Conservation (phyloP, 1,140 invertebrate species). For the Drosophila nannoptera region DNA sequence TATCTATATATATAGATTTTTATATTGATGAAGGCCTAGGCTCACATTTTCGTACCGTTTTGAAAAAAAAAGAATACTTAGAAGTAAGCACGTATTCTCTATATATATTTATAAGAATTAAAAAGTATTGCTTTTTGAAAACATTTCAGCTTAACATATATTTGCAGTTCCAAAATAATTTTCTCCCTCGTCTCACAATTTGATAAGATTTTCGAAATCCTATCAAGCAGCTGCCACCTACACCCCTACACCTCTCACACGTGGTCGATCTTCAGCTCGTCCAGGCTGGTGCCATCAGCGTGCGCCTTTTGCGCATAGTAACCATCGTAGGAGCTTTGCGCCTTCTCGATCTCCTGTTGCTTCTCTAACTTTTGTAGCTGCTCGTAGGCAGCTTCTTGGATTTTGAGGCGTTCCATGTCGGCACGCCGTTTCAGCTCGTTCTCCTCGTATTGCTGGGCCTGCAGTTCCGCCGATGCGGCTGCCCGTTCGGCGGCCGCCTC, state of each 20-base stretch:
- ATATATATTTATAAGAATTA: conserved; percentile 21
- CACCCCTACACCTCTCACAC: conserved; percentile 30
- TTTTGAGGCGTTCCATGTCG: conserved; percentile 60
- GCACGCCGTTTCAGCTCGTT: conserved; percentile 59
- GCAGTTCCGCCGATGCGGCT: conserved; percentile 65
- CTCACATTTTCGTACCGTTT: no score
- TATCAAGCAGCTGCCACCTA: conserved; percentile 6
- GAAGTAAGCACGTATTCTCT: not conserved
- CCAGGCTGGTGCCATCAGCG: conserved; percentile 50
- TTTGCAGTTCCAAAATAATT: conserved; percentile 13
- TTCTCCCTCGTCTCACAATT: no score
- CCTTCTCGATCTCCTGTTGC: conserved; percentile 66
- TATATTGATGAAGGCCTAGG: not conserved
- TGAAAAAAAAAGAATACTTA: conserved; percentile 15
- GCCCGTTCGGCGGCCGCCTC: conserved; percentile 65
- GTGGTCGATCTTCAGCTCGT: conserved; percentile 60
- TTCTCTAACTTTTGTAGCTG: conserved; percentile 63
- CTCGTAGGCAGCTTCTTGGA: conserved; percentile 69
- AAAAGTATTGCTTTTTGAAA: conserved; percentile 53
- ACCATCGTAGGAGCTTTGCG: conserved; percentile 66
- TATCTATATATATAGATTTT: conserved; percentile 1
- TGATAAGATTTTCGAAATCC: conserved; percentile 38
- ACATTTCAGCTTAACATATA: not conserved
- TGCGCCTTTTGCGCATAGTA: conserved; percentile 64
- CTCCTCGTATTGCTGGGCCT: conserved; percentile 68